These are phyloP conservation scores for Chlorodrepanis virens DNA, from an alignment of 2,113 vertebrate species.

Conservation along the genomic window DNA sequence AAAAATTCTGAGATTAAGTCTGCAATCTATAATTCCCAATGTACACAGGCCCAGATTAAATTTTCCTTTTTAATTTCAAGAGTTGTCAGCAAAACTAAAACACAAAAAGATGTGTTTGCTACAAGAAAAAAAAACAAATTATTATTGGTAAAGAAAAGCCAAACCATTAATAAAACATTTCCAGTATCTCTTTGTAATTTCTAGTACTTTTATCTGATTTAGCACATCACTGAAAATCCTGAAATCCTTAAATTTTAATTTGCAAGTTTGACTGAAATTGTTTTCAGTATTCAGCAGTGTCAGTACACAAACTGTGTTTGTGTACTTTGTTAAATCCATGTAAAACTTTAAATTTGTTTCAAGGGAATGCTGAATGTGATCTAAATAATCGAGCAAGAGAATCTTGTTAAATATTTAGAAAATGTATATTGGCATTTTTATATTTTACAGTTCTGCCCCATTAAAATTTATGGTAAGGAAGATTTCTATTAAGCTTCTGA, in stretches of 20 bases:
- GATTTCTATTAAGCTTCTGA: slow-evolving; percentile 32
- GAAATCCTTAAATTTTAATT: slow-evolving; percentile 31
- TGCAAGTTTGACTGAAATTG: background rate
- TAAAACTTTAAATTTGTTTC: slow-evolving; percentile 40
- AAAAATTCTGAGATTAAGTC: background rate
- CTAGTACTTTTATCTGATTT: background rate
- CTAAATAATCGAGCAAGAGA: slow-evolving; percentile 62
- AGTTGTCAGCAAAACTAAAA: background rate
- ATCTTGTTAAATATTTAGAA: slow-evolving; percentile 64
- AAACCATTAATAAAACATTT: slow-evolving; percentile 34
- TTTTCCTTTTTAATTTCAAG: background rate
- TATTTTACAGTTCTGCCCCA: background rate
- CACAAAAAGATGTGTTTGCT: background rate
- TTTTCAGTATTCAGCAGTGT: background rate
- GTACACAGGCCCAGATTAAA: background rate
- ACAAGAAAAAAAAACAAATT: background rate
- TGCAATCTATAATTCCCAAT: background rate
- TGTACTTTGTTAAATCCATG: slow-evolving; percentile 7
- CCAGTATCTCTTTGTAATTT: background rate
- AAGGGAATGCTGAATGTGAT: slow-evolving; percentile 10
- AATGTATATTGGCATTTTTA: slow-evolving; percentile 41
- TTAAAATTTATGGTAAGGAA: slow-evolving; percentile 54
- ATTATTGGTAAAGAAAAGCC: background rate
- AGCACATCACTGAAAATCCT: background rate
- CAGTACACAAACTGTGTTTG: background rate